Base-by-base conservation (phyloP, 2,113 vertebrate genomes). In the Clupea harengus region DNA sequence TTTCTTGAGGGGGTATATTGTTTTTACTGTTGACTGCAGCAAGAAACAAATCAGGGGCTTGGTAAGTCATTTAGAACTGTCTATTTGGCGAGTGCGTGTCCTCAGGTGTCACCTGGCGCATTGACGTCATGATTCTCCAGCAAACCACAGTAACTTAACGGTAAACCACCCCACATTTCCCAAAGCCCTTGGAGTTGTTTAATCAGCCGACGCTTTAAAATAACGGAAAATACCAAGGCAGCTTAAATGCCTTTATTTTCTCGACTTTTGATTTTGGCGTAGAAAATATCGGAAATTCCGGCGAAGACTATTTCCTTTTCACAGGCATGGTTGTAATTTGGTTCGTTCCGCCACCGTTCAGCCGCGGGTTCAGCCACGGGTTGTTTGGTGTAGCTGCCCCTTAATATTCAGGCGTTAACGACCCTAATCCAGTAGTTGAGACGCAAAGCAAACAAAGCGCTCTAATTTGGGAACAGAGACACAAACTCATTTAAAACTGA, bases 111-210 rank as follows among this genome's bases (percentile, higher is more conserved):
- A 39, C 67, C n/a, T 39, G 39, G 39, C 39, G 39, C 39, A 39
- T 75, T 75, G 67, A 75, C 67, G 67, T 75, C 67, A 75, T 10
- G 11, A 39, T 75, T 75, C 25, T 75, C 67, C 67, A 75, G 39
- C 39, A 39, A 39, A 39, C 39, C 39, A 39, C 39, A 39, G 39
- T 39, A 39, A 39, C 39, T 39, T 39, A 75, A 75, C 67, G 1
- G 67, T 75, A 39, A 75, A 11, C 10, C 20, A 75, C 0, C 9
- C 67, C 13, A 32, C 39, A 39, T 13, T 15, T 32, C 32, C 25
- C 13, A 75, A 32, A 75, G 25, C 67, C 28, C 11, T 39, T 75
- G 67, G 13, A 32, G 67, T 32, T 75, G 28, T 32, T 15, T 39
- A 32, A 75, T 75, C 10, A 75, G 3, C 67, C 67, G 67, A 75